These are phyloP conservation scores for Cichlasoma orientale DNA, from an alignment of 2,797 vertebrate species.

Conservation along the genomic window DNA sequence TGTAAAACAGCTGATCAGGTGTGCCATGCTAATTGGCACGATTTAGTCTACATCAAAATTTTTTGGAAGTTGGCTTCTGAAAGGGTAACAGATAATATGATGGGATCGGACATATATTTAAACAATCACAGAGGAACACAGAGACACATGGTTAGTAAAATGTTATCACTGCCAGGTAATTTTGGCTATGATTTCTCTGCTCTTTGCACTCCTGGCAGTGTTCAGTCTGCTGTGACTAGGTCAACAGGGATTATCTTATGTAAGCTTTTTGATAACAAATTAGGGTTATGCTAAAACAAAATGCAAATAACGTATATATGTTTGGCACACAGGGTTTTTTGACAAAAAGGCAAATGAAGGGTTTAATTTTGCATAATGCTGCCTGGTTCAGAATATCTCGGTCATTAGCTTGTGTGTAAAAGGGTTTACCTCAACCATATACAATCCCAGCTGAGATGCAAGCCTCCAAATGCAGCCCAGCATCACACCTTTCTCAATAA, in stretches of 20 bases:
- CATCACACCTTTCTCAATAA: constrained; percentile 70
- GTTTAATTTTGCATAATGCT: constrained; percentile 68
- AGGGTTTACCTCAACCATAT: constrained; percentile 69
- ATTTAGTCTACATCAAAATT: constrained; percentile 16
- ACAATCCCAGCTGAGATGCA: constrained; percentile 67
- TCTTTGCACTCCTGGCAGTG: constrained; percentile 31
- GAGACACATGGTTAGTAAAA: background rate
- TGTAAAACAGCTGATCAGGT: constrained; percentile 30
- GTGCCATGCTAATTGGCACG: constrained; percentile 2
- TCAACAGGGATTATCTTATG: constrained; percentile 47
- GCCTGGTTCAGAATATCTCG: constrained; percentile 56
- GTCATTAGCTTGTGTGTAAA: constrained; percentile 73
- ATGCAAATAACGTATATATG: constrained; percentile 56
- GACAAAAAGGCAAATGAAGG: constrained; percentile 29
- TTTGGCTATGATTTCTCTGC: constrained; percentile 16
- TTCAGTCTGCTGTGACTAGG: constrained; percentile 49
- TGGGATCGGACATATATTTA: background rate
- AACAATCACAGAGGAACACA: background rate
- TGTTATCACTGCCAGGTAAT: background rate
- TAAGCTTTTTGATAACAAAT: constrained; percentile 72
- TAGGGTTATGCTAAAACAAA: constrained; percentile 55
- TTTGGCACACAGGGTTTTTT: constrained; percentile 23
- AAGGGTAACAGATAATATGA: background rate
- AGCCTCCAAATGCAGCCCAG: constrained; percentile 50
- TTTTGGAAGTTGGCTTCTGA: background rate